Conservation (phyloP, 1,140 invertebrate genomes). For the Formica selysi region DNA sequence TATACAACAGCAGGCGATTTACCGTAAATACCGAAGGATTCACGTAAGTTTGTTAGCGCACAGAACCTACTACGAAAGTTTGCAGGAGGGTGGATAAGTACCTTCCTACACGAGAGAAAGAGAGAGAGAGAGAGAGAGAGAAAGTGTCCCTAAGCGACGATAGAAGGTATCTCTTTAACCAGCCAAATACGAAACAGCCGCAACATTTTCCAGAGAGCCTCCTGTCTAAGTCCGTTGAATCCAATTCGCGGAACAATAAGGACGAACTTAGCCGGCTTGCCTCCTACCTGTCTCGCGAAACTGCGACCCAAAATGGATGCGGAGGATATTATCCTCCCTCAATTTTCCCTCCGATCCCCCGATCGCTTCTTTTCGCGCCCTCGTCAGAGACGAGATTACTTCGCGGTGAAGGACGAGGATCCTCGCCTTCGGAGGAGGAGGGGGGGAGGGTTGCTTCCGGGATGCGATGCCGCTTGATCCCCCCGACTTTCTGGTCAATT, state of each 20-base stretch:
- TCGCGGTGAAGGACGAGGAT: constrained; percentile 57
- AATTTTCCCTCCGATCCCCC: constrained; percentile 33
- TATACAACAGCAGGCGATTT: constrained; percentile 14
- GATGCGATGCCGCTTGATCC: constrained; percentile 26
- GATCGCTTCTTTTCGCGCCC: constrained; percentile 53
- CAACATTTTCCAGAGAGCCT: constrained; percentile 54
- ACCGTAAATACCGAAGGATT: constrained; percentile 63
- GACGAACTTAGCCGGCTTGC: constrained; percentile 59
- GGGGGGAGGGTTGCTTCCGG: neutral
- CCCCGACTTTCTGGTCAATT: constrained; percentile 48
- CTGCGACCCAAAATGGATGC: constrained; percentile 60
- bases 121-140: too few relatives aligned
- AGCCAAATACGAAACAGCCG: constrained; percentile 38
- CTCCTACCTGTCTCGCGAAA: constrained; percentile 40
- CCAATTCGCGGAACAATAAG: constrained; percentile 76
- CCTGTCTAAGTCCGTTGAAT: constrained; percentile 56
- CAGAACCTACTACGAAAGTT: constrained; percentile 34
- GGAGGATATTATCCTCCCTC: constrained; percentile 50
- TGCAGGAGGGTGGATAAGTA: constrained; percentile 14
- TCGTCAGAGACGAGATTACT: constrained; percentile 55
- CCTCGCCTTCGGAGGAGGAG: neutral
- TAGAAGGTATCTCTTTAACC: constrained; percentile 28
- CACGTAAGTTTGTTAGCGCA: constrained; percentile 53
- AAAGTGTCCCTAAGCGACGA: constrained; percentile 45
- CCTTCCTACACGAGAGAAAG: neutral